These are phyloP conservation scores for Platorchestia sp. DNA, from an alignment of 1,140 invertebrate genomes.

Conservation along the genomic window DNA sequence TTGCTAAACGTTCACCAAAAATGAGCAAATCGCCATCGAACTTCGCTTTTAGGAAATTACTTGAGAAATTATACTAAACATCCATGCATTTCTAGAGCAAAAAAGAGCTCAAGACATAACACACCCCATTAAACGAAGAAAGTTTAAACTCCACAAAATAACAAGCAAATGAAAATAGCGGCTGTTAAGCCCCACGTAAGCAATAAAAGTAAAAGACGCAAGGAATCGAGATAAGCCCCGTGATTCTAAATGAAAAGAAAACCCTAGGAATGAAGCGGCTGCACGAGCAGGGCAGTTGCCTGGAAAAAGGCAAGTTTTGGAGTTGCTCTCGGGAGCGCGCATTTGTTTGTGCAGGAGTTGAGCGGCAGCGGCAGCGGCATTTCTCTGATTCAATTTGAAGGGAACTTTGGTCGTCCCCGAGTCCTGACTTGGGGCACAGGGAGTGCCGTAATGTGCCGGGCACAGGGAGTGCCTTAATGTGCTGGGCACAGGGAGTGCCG, in stretches of 20 bases:
- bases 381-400: conserved; percentile 48
- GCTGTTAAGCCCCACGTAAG: background rate
- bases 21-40: too few relatives aligned
- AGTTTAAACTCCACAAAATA: background rate
- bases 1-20: too few relatives aligned
- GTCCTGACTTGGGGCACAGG: background rate
- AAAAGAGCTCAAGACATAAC: background rate
- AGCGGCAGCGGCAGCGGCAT: background rate
- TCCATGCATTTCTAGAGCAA: background rate
- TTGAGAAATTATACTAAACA: too few relatives aligned
- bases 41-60: too few relatives aligned
- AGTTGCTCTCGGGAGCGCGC: background rate
- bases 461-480: too few relatives aligned
- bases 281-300: background rate
- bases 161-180: background rate
- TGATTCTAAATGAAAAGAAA: background rate
- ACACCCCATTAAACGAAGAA: background rate
- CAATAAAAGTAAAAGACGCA: background rate
- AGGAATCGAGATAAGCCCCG: background rate
- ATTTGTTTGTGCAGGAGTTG: conserved; percentile 19
- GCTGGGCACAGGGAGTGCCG: background rate
- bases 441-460: background rate
- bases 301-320: conserved; percentile 1
- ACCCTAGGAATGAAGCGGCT: background rate
- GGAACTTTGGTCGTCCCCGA: background rate